phyloP scores from a whole-genome alignment of 2,113 vertebrate genomes.

The Axis porcinus region DNA sequence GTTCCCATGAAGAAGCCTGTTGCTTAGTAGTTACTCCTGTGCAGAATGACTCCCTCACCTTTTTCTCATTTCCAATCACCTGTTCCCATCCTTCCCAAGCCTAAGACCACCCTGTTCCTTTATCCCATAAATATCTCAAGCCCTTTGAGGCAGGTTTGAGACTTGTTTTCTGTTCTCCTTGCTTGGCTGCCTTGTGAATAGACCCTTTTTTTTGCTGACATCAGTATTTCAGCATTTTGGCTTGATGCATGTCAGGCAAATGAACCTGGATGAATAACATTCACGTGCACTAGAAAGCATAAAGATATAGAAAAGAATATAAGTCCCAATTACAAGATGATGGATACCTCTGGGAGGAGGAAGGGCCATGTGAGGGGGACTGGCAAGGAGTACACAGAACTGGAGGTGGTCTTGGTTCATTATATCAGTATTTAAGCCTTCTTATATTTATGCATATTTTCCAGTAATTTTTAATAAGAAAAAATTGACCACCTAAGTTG shows the following conservation, averaged over 20 bases:
- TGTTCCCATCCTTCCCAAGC: not conserved
- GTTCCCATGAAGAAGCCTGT: not conserved
- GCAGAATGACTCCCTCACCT: not conserved
- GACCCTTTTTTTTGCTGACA: not conserved
- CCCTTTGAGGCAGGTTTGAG: not conserved
- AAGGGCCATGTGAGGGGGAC: rapidly evolving
- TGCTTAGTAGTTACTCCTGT: not conserved
- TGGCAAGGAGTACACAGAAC: not conserved
- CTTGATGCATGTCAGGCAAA: not conserved
- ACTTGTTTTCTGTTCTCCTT: not conserved
- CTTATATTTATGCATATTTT: not conserved
- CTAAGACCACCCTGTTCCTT: not conserved
- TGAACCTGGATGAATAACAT: not conserved
- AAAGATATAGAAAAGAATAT: not conserved
- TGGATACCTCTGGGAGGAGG: not conserved
- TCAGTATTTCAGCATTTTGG: not conserved
- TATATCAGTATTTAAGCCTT: not conserved
- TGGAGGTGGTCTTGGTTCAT: not conserved
- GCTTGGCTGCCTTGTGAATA: not conserved
- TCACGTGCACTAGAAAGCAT: not conserved
- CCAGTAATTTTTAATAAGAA: not conserved
- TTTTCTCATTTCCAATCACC: not conserved
- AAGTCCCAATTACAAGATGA: not conserved
- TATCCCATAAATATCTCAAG: not conserved
- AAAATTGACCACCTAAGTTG: not conserved